These are phyloP conservation scores for Orientallactaga bullata DNA, from an alignment of 2,113 vertebrate genomes.

Conservation along the genomic window DNA sequence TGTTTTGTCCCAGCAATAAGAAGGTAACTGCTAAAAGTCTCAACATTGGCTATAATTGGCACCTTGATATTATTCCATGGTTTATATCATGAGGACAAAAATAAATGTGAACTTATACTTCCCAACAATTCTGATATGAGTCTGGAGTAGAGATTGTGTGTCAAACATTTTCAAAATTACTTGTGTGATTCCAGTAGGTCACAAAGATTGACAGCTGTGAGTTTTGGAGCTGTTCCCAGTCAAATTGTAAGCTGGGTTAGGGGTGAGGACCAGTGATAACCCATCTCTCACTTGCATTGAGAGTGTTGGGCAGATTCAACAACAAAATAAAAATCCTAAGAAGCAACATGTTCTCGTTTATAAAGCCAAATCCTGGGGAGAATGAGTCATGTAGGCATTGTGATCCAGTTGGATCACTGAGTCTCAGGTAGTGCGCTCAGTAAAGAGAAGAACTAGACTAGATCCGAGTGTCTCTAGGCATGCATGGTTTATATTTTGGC, in stretches of 20 bases:
- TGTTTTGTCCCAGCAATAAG: too few species aligned
- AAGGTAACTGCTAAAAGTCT: background rate
- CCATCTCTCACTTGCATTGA: background rate
- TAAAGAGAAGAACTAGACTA: background rate
- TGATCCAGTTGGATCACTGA: background rate
- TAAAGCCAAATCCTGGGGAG: background rate
- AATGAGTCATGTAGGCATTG: background rate
- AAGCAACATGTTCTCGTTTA: background rate
- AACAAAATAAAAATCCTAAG: background rate
- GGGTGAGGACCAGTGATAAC: background rate
- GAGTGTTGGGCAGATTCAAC: background rate
- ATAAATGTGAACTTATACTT: background rate
- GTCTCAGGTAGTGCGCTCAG: background rate
- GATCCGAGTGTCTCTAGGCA: too few species aligned
- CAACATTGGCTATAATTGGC: background rate
- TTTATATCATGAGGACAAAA: background rate
- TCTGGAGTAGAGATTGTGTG: background rate
- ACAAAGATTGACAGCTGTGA: background rate
- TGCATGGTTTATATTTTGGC: background rate
- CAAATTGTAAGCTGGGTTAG: background rate
- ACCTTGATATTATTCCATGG: background rate
- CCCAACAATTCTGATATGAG: background rate
- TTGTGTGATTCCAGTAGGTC: background rate
- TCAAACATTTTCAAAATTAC: background rate
- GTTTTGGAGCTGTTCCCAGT: background rate